phyloP scores from a whole-genome alignment of 2,888 invertebrate species.

The Antitype chi region DNA sequence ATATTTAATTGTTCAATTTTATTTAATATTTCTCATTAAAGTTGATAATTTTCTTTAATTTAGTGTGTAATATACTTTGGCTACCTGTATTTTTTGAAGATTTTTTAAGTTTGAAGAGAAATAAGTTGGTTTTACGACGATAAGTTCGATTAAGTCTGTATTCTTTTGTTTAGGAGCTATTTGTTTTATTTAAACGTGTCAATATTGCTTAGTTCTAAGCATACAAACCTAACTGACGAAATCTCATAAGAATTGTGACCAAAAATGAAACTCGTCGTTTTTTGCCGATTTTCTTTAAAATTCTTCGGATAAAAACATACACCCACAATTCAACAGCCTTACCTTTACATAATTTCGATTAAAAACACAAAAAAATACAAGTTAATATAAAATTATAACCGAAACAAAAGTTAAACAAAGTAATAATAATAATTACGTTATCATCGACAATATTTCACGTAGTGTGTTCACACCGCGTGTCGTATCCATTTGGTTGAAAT shows the following conservation, averaged over 20 bases:
- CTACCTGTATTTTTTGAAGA: fast-evolving
- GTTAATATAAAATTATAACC: constrained; percentile 9
- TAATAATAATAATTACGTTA: constrained; percentile 64
- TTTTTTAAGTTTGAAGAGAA: no score
- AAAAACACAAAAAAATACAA: background rate
- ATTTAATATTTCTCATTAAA: background rate
- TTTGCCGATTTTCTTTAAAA: background rate
- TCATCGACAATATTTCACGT: constrained; percentile 62
- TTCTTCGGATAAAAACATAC: fast-evolving
- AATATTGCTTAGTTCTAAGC: background rate
- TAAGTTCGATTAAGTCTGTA: background rate
- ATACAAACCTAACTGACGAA: background rate
- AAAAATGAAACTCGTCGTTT: background rate
- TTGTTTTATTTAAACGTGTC: constrained; percentile 7
- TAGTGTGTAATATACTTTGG: fast-evolving
- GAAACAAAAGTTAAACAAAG: constrained; percentile 24
- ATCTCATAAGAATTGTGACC: background rate
- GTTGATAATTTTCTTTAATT: background rate
- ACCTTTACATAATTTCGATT: background rate
- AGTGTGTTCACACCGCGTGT: constrained; percentile 72
- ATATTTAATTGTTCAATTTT: constrained; percentile 21
- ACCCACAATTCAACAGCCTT: background rate
- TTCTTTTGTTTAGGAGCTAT: background rate
- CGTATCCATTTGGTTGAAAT: constrained; percentile 89
- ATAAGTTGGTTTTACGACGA: background rate